A percentile compares a stretch with the other conserved stretches of the same genome.
Conservation (phyloP, 2,113 vertebrate genomes). For the Xenopus laevis region DNA sequence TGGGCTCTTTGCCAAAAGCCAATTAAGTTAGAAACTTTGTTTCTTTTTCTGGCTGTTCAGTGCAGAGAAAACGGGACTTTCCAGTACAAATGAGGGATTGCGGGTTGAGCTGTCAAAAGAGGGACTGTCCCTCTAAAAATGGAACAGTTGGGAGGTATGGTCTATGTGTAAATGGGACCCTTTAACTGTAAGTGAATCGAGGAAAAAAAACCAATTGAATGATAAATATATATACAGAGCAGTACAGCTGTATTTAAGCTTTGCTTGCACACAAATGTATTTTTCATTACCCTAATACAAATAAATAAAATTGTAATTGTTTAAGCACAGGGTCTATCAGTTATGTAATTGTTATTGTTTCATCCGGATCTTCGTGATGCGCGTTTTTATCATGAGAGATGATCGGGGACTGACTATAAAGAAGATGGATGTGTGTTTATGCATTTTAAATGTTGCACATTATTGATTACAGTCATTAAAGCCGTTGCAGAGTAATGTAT, state of each 20-base stretch:
- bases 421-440: neutral
- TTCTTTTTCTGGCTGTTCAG: too few relatives aligned
- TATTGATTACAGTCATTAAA: neutral
- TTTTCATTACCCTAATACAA: neutral
- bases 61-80: too few relatives aligned
- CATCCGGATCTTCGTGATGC: neutral
- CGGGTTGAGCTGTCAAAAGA: too few relatives aligned
- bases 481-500: neutral
- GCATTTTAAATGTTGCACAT: neutral
- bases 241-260: neutral
- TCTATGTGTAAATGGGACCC: too few relatives aligned
- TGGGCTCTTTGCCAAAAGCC: too few relatives aligned
- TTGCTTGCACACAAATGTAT: neutral
- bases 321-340: neutral
- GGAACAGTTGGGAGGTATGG: too few relatives aligned
- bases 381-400: neutral
- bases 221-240: too few relatives aligned
- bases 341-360: neutral
- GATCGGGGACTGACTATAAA: neutral
- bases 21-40: too few relatives aligned
- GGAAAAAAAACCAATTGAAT: too few relatives aligned
- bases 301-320: constrained; percentile 1
- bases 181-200: too few relatives aligned
- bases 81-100: too few relatives aligned
- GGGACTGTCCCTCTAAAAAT: too few relatives aligned